A percentile compares a stretch with the other conserved stretches of the same genome.
Evolutionary conservation across 2,888 invertebrate species (phyloP).

Genomic region (Macrosoma leucophasiata): DNA sequence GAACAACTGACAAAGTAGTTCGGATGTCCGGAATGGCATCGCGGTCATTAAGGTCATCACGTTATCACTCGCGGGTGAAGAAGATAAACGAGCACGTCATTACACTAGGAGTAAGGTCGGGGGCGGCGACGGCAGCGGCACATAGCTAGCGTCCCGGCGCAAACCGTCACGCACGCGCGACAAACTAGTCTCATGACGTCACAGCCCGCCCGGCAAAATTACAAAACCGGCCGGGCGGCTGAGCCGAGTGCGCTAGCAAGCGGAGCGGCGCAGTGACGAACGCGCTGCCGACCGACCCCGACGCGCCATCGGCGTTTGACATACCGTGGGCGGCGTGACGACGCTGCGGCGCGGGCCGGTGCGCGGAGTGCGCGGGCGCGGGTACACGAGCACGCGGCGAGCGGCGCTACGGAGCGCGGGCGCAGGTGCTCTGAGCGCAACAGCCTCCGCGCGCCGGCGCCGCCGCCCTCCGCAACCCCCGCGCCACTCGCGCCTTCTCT

Average conservation of each 20-base stretch:
- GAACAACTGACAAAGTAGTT: no score
- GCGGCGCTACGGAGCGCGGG: constrained; percentile 77
- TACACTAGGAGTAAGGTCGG: constrained; percentile 62
- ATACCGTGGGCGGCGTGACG: constrained; percentile 72
- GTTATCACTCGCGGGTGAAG: constrained; percentile 29
- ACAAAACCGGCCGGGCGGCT: constrained; percentile 69
- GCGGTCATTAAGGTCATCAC: constrained; percentile 7
- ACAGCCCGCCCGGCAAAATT: constrained; percentile 68
- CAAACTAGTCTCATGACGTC: constrained; percentile 74
- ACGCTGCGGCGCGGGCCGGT: constrained; percentile 56
- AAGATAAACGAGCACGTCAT: constrained; percentile 63
- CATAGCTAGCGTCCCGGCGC: constrained; percentile 60
- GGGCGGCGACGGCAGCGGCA: constrained; percentile 50
- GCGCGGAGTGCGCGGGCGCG: constrained; percentile 61
- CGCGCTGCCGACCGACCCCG: constrained; percentile 71
- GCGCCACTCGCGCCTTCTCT: constrained; percentile 51
- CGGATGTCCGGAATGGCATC: no score
- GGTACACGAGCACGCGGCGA: constrained; percentile 67
- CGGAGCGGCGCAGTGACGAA: constrained; percentile 63
- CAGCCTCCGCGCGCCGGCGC: constrained; percentile 77
- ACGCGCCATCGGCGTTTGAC: constrained; percentile 62
- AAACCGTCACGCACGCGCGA: constrained; percentile 67
- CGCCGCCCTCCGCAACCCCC: constrained; percentile 72
- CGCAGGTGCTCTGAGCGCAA: constrained; percentile 84
- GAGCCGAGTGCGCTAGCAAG: constrained; percentile 46